phyloP scores from a whole-genome alignment of 2,113 vertebrate species.

The Capricornis sumatraensis region DNA sequence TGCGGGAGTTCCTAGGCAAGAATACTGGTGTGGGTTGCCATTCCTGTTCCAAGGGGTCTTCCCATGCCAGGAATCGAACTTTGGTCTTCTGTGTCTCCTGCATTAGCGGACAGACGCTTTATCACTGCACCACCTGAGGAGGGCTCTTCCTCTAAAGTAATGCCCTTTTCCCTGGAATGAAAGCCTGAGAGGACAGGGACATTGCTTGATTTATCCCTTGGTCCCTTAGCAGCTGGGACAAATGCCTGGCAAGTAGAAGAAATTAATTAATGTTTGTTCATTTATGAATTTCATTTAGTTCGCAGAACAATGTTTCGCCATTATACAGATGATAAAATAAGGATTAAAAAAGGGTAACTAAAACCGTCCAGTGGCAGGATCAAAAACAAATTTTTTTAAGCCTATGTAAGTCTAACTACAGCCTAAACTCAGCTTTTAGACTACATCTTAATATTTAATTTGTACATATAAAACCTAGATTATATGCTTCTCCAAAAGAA shows the following conservation, averaged over 20 bases:
- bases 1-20: neutral
- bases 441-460: constrained; percentile 1
- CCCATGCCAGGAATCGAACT: neutral
- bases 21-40: neutral
- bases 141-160: neutral
- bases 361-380: neutral
- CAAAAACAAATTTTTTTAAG: neutral
- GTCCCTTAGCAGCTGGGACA: neutral
- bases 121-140: neutral
- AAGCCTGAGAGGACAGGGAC: neutral
- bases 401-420: neutral
- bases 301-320: neutral
- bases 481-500: neutral
- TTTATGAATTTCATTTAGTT: neutral
- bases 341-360: neutral
- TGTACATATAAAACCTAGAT: neutral
- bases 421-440: neutral
- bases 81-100: neutral
- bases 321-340: neutral
- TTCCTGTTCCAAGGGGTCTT: neutral
- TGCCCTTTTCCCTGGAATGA: neutral
- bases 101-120: neutral
- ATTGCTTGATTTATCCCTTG: neutral
- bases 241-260: neutral
- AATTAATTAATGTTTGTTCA: neutral